phyloP scores from a whole-genome alignment of 2,888 invertebrate species.

The Beris chalybata region DNA sequence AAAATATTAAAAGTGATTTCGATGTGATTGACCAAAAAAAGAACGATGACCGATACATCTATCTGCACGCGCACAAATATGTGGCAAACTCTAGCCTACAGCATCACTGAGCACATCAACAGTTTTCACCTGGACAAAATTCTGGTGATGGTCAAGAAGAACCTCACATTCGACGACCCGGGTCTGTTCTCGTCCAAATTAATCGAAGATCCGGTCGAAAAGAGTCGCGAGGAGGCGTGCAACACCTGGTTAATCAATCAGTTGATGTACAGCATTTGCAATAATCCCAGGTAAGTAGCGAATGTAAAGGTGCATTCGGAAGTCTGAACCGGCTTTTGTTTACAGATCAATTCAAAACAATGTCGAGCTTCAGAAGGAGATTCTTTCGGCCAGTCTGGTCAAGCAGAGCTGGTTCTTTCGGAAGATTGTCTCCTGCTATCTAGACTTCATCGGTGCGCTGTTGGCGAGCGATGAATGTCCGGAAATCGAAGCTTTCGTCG shows the following conservation, averaged over 20 bases:
- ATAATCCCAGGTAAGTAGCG: conserved; percentile 20
- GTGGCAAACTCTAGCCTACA: conserved; percentile 35
- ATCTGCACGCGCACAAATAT: conserved; percentile 21
- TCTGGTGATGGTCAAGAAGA: conserved; percentile 36
- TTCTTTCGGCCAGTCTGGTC: conserved; percentile 48
- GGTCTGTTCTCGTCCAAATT: conserved; percentile 36
- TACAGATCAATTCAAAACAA: conserved; percentile 46
- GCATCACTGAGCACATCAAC: conserved; percentile 31
- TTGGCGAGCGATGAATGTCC: conserved; percentile 10
- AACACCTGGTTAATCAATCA: conserved; percentile 39
- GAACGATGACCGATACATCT: conserved; percentile 27
- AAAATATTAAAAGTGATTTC: too few species aligned
- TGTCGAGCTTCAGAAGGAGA: conserved; percentile 48
- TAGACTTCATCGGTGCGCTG: conserved; percentile 27
- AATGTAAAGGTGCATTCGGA: background rate
- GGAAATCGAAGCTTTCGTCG: conserved; percentile 41
- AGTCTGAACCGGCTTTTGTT: background rate
- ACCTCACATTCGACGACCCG: conserved; percentile 40
- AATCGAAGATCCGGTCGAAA: conserved; percentile 12
- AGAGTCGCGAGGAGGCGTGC: conserved; percentile 30
- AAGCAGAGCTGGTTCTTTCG: conserved; percentile 49
- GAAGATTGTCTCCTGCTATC: conserved; percentile 44
- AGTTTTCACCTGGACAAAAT: conserved; percentile 33
- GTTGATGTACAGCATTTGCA: conserved; percentile 28
- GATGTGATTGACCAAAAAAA: background rate